Conservation (phyloP, 2,113 vertebrate genomes). For the Tragelaphus imberbis region DNA sequence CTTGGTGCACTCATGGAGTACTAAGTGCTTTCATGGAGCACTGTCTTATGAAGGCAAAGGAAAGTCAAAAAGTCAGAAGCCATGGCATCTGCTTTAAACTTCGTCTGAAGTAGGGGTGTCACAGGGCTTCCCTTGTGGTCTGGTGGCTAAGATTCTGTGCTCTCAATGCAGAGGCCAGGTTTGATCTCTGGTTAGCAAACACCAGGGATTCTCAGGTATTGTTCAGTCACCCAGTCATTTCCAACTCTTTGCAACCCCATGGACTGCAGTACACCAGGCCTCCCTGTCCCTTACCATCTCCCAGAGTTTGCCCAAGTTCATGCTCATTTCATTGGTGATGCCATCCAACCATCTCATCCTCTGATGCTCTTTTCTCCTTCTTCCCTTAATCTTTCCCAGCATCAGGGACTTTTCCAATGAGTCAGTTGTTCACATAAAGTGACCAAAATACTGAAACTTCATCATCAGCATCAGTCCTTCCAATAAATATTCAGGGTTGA, state of each 20-base stretch:
- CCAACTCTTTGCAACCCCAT: background rate
- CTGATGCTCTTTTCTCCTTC: background rate
- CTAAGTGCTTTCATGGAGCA: no score
- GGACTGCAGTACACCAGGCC: background rate
- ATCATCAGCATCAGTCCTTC: background rate
- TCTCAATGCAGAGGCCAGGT: background rate
- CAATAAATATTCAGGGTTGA: background rate
- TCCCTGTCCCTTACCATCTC: background rate
- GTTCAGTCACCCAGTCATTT: background rate
- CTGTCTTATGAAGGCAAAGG: background rate
- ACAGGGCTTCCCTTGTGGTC: background rate
- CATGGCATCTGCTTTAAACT: background rate
- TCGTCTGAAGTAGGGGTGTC: background rate
- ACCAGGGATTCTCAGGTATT: background rate
- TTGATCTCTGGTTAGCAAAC: background rate
- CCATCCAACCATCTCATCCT: background rate
- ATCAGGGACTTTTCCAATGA: background rate
- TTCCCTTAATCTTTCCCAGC: background rate
- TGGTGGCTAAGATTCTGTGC: background rate
- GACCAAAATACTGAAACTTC: background rate
- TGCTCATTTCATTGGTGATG: background rate
- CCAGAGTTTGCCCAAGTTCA: background rate
- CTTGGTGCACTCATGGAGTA: accelerated
- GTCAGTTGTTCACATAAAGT: background rate
- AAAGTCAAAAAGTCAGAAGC: background rate